Evolutionary conservation across 92 coral and sea anemone species (phyloP).

Genomic region (Zoanthus solanderi): DNA sequence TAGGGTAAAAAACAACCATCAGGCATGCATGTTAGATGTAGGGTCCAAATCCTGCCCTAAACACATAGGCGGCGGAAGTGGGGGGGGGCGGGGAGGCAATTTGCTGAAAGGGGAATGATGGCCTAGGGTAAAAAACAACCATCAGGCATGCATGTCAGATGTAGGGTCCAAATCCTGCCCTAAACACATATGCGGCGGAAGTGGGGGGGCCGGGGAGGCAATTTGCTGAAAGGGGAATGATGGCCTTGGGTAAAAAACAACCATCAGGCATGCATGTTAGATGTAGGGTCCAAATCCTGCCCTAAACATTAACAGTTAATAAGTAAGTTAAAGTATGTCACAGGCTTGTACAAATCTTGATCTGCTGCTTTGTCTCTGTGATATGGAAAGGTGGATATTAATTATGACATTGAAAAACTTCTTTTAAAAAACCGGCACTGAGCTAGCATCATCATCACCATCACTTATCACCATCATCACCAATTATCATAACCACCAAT

Average conservation of each 20-base stretch:
- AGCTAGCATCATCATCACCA: no score
- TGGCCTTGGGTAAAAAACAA: background rate
- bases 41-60: background rate
- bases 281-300: background rate
- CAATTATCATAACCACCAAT: no score
- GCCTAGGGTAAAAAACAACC: no score
- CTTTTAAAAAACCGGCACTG: no score
- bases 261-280: background rate
- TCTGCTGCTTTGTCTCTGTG: background rate
- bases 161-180: no score
- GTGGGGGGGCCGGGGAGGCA: no score
- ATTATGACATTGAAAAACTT: no score
- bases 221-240: slow-evolving; percentile 29
- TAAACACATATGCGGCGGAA: no score
- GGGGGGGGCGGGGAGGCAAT: no score
- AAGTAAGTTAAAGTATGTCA: background rate
- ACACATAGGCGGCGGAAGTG: no score
- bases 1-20: background rate
- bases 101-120: background rate
- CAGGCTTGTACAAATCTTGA: background rate
- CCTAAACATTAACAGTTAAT: background rate
- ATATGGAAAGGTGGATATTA: background rate
- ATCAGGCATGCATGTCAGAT: no score
- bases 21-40: background rate
- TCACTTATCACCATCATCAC: no score